phyloP scores from a whole-genome alignment of 2,888 invertebrate species.

The Epicampocera succincta region DNA sequence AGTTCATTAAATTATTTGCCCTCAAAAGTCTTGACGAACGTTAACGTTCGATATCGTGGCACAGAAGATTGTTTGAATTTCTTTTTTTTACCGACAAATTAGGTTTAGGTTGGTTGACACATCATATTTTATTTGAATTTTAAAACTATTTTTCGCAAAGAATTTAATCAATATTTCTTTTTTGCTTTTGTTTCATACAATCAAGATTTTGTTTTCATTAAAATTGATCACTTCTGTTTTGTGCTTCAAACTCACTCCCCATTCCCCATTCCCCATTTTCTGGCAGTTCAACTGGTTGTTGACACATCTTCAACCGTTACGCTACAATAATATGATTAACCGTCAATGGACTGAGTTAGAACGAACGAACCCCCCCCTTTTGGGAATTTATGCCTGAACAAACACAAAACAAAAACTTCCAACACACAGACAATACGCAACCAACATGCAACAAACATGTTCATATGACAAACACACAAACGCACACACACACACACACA shows the following conservation, averaged over 20 bases:
- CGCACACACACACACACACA: background rate
- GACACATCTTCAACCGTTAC: slow-evolving; percentile 55
- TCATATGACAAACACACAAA: background rate
- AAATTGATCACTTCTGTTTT: background rate
- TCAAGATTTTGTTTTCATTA: background rate
- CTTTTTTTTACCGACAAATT: no score
- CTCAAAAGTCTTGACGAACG: no score
- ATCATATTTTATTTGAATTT: no score
- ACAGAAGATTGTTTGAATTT: no score
- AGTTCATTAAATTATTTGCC: no score
- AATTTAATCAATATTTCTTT: background rate
- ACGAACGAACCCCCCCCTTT: slow-evolving; percentile 36
- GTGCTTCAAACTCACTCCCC: slow-evolving; percentile 17
- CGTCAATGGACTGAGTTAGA: slow-evolving; percentile 32
- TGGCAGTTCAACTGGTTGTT: slow-evolving; percentile 48
- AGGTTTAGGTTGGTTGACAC: no score
- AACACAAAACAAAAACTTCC: background rate
- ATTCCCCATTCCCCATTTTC: no score
- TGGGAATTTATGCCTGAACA: slow-evolving; percentile 33
- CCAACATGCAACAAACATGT: background rate
- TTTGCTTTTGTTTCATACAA: background rate
- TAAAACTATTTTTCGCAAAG: no score
- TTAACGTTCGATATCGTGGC: no score
- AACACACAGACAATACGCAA: no score
- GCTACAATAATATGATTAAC: slow-evolving; percentile 60